phyloP scores from a whole-genome alignment of 2,797 vertebrate genomes.

The Heterohyrax brucei region DNA sequence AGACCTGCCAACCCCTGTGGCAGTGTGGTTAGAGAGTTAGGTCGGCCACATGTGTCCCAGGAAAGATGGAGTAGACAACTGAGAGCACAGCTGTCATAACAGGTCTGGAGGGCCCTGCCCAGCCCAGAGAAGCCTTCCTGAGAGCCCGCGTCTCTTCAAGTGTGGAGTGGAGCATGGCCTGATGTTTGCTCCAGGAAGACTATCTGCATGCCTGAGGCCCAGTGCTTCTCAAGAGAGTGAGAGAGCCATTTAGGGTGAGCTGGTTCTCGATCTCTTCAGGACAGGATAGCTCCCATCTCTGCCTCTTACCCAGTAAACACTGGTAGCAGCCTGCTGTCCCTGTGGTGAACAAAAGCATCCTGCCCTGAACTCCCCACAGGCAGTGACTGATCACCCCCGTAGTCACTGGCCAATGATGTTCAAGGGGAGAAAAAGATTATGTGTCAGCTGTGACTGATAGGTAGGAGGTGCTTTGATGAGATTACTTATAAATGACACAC shows the following conservation, averaged over 20 bases:
- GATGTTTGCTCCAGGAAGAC: conserved; percentile 51
- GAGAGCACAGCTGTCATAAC: neutral
- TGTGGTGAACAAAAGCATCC: neutral
- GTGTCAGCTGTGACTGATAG: neutral
- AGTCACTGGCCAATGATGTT: neutral
- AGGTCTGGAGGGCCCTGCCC: conserved; percentile 37
- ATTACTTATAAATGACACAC: neutral
- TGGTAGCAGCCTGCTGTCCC: neutral
- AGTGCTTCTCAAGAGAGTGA: neutral
- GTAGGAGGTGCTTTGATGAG: neutral
- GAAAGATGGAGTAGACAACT: conserved; percentile 35
- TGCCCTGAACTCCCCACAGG: neutral
- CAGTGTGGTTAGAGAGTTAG: neutral
- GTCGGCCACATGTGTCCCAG: neutral
- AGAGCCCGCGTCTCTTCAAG: conserved; percentile 65
- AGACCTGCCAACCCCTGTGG: neutral
- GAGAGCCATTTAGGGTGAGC: neutral
- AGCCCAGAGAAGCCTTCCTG: neutral
- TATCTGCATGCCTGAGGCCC: neutral
- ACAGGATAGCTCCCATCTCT: neutral
- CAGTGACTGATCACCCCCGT: neutral
- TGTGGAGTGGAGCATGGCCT: conserved; percentile 47
- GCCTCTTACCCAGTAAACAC: neutral
- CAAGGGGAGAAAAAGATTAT: neutral
- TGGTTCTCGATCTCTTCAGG: neutral